A percentile compares a stretch with the other conserved stretches of the same genome.
Conservation (phyloP, 2,113 vertebrate species). For the Melanostigma gelatinosum region DNA sequence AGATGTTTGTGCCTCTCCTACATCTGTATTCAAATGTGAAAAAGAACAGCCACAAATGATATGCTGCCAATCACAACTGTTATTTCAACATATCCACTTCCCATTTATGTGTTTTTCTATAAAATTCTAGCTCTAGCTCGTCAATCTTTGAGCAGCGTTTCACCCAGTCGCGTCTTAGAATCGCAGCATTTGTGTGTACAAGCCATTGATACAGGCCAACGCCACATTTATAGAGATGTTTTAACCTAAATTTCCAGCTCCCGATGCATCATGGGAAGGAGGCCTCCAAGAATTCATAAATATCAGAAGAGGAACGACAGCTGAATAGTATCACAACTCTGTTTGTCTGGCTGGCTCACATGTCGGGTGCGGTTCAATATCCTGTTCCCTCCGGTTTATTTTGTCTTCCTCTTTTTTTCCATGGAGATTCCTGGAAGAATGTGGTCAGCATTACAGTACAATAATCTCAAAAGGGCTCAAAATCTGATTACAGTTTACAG, state of each 20-base stretch:
- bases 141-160: slow-evolving; percentile 5
- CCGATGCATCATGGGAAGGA: slow-evolving; percentile 10
- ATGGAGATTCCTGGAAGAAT: slow-evolving; percentile 41
- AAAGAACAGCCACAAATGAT: slow-evolving; percentile 33
- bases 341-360: slow-evolving; percentile 61
- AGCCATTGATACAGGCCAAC: background rate
- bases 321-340: slow-evolving; percentile 35
- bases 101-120: slow-evolving; percentile 16
- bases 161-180: background rate
- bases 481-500: background rate
- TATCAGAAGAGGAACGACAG: slow-evolving; percentile 21
- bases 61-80: slow-evolving; percentile 7
- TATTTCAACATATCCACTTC: slow-evolving; percentile 8
- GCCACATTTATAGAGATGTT: background rate
- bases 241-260: slow-evolving; percentile 1
- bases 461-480: background rate
- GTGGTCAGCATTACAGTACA: slow-evolving; percentile 28
- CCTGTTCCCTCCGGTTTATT: slow-evolving; percentile 59
- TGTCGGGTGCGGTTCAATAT: slow-evolving; percentile 81
- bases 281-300: slow-evolving; percentile 35
- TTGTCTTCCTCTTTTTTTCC: slow-evolving; percentile 35
- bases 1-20: background rate
- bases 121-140: slow-evolving; percentile 17
- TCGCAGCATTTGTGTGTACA: background rate
- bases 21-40: slow-evolving; percentile 32